Percentiles rank a stretch among this genome's conserved stretches.
These are phyloP conservation scores for Gadopsis marmoratus DNA, from an alignment of 2,797 vertebrate genomes.

Conservation along the genomic window DNA sequence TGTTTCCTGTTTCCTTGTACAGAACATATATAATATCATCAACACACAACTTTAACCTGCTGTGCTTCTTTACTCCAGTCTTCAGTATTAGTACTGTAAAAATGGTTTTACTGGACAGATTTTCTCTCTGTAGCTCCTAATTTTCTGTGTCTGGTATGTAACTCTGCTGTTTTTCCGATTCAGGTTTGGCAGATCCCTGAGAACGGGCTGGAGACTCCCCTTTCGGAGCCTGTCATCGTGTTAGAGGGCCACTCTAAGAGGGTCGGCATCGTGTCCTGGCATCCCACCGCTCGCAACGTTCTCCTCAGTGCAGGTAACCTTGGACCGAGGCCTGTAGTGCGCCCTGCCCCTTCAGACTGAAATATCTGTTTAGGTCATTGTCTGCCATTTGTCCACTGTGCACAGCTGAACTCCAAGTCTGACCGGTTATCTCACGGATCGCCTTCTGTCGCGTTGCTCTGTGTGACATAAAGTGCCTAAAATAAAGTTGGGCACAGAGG, in stretches of 20 bases:
- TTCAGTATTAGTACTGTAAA: background rate
- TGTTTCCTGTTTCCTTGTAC: background rate
- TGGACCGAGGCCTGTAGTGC: background rate
- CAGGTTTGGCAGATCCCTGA: constrained; percentile 99
- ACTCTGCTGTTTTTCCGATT: background rate
- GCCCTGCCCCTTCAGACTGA: background rate
- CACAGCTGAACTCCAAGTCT: constrained; percentile 66
- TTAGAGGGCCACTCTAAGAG: constrained; percentile 97
- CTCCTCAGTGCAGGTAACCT: constrained; percentile 95
- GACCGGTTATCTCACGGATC: constrained; percentile 40
- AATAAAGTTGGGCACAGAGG: constrained; percentile 59
- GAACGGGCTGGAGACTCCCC: constrained; percentile 90
- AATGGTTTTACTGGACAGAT: background rate
- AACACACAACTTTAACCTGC: background rate
- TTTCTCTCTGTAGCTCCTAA: background rate
- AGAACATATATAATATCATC: background rate
- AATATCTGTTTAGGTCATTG: background rate
- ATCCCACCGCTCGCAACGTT: constrained; percentile 95
- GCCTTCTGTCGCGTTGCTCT: constrained; percentile 30
- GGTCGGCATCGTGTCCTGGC: constrained; percentile 98
- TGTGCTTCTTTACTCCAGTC: background rate
- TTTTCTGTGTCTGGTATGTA: background rate
- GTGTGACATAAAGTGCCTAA: constrained; percentile 44
- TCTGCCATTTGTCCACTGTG: constrained; percentile 37
- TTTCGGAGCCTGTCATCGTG: constrained; percentile 94